Percentiles rank a stretch among this genome's conserved stretches.
Conservation (phyloP, 2,888 invertebrate species). For the Synanthedon andrenaeformis region DNA sequence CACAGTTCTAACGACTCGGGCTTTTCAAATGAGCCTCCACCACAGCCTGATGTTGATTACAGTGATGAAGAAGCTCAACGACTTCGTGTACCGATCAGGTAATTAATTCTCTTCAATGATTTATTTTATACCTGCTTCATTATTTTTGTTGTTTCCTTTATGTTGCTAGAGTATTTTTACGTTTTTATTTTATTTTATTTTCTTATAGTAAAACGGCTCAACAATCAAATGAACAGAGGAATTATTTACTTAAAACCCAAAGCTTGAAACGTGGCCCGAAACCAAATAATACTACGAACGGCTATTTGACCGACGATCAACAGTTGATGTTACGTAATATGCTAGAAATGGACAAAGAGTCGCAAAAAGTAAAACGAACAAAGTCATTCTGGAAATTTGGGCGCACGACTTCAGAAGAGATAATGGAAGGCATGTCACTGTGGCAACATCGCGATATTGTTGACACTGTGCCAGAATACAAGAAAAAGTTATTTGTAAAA, state of each 20-base stretch:
- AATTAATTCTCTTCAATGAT: constrained; percentile 25
- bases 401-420: constrained; percentile 77
- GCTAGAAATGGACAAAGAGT: constrained; percentile 70
- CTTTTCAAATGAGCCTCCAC: constrained; percentile 90
- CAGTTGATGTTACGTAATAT: constrained; percentile 62
- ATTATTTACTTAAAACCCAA: constrained; percentile 62
- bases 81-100: constrained; percentile 75
- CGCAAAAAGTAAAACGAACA: constrained; percentile 80
- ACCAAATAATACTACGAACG: constrained; percentile 44
- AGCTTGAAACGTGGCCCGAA: constrained; percentile 56
- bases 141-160: constrained; percentile 2
- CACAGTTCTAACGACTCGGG: constrained; percentile 94
- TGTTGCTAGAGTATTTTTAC: constrained; percentile 12
- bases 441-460: constrained; percentile 89
- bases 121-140: constrained; percentile 7
- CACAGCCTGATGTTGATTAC: constrained; percentile 90
- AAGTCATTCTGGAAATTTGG: constrained; percentile 91
- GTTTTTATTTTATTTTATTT: constrained; percentile 23
- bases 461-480: constrained; percentile 73
- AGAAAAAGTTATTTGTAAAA: constrained; percentile 58
- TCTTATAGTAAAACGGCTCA: constrained; percentile 58
- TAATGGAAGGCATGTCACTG: constrained; percentile 86
- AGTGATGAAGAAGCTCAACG: constrained; percentile 86
- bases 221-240: constrained; percentile 41
- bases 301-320: constrained; percentile 69